These are phyloP conservation scores for Eucera pruinosa DNA, from an alignment of 2,888 invertebrate species.

Conservation along the genomic window DNA sequence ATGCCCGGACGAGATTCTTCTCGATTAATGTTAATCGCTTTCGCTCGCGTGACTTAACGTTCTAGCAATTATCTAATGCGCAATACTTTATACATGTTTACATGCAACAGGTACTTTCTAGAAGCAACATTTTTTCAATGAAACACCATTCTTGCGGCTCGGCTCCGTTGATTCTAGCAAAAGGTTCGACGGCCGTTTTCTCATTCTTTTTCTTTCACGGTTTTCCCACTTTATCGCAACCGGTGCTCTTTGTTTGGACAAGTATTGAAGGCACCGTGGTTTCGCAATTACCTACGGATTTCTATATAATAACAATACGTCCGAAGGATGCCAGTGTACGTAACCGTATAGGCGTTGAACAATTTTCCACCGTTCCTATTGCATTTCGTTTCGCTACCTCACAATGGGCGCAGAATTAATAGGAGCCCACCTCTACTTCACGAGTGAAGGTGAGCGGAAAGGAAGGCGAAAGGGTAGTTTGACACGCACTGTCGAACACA, in stretches of 20 bases:
- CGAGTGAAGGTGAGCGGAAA: conserved; percentile 64
- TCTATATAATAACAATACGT: neutral
- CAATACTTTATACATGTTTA: neutral
- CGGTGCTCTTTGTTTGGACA: neutral
- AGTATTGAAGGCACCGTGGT: neutral
- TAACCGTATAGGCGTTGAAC: neutral
- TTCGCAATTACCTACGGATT: neutral
- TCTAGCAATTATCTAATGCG: neutral
- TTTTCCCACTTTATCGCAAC: neutral
- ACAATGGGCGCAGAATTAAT: conserved; percentile 50
- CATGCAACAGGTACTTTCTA: conserved; percentile 1
- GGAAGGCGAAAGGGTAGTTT: conserved; percentile 69
- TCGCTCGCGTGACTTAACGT: neutral
- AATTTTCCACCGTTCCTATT: conserved; percentile 23
- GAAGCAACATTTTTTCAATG: neutral
- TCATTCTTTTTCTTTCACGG: neutral
- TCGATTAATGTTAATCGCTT: neutral
- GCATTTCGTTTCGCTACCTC: conserved; percentile 30
- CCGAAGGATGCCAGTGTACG: neutral
- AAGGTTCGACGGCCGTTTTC: neutral
- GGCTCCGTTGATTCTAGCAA: neutral
- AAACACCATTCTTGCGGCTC: neutral
- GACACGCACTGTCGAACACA: conserved; percentile 64
- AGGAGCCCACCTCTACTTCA: conserved; percentile 37
- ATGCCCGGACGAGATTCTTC: neutral